Percentiles rank a stretch among this genome's conserved stretches.
Conservation (phyloP, 2,888 invertebrate genomes). For the Mesorhabditis belari region DNA sequence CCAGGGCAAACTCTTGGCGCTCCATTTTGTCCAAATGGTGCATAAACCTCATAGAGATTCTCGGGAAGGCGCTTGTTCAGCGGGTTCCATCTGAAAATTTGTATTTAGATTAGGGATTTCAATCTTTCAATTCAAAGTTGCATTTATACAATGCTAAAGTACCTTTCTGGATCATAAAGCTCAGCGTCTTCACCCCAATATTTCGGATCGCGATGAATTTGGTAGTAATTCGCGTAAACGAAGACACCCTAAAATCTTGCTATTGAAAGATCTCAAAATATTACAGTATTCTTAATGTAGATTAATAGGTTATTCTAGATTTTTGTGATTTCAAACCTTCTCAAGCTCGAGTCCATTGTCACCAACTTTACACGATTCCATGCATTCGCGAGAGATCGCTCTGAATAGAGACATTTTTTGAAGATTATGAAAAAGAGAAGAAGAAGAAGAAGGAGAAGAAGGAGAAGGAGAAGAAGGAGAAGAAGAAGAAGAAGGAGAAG, state of each 20-base stretch:
- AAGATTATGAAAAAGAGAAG: no score
- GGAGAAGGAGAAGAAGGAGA: no score
- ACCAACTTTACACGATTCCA: constrained; percentile 1
- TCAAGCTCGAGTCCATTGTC: neutral
- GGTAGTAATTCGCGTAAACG: constrained; percentile 8
- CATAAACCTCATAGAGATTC: neutral
- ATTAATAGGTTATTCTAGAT: neutral
- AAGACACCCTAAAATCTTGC: constrained; percentile 5
- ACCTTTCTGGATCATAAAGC: neutral
- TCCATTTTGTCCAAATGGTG: neutral
- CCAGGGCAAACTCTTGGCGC: neutral
- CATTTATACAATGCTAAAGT: neutral
- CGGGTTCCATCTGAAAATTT: neutral
- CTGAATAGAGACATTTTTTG: constrained; percentile 6
- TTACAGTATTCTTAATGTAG: no score
- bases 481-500: no score
- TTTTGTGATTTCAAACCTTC: neutral
- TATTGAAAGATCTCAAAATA: no score
- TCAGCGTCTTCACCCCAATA: constrained; percentile 3
- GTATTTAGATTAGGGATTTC: no score
- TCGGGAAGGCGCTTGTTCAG: neutral
- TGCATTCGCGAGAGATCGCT: constrained; percentile 10
- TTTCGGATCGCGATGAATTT: constrained; percentile 2
- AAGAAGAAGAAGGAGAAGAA: no score
- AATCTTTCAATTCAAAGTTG: no score